These are phyloP conservation scores for Apodemus agrarius DNA, from an alignment of 2,797 vertebrate genomes.

Conservation along the genomic window DNA sequence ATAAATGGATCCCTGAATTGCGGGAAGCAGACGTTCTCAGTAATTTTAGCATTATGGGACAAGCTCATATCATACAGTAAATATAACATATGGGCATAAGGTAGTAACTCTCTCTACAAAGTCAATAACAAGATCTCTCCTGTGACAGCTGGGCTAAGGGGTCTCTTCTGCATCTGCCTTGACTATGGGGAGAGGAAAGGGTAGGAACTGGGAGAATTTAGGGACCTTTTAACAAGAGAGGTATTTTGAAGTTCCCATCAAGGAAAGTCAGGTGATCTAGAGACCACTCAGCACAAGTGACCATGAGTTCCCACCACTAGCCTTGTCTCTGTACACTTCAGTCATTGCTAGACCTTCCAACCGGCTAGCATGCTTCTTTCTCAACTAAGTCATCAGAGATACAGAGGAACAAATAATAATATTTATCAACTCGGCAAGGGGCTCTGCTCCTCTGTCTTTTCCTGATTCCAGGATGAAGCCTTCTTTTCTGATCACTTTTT, in stretches of 20 bases:
- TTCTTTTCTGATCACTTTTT: neutral
- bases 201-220: conserved; percentile 70
- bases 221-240: conserved; percentile 15
- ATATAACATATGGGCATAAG: conserved; percentile 91
- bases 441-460: conserved; percentile 66
- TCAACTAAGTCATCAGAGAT: conserved; percentile 48
- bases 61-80: conserved; percentile 95
- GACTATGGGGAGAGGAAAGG: conserved; percentile 81
- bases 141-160: conserved; percentile 83
- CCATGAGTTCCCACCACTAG: neutral
- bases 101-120: conserved; percentile 92
- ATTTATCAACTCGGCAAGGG: conserved; percentile 49
- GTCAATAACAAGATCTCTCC: conserved; percentile 86
- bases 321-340: neutral
- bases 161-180: conserved; percentile 83
- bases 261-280: neutral
- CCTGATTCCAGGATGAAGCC: conserved; percentile 57
- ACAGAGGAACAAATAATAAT: conserved; percentile 64
- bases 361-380: conserved; percentile 72
- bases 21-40: conserved; percentile 99
- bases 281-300: neutral
- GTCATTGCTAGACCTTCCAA: conserved; percentile 30
- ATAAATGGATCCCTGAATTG: conserved; percentile 99
- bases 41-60: conserved; percentile 99
- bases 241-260: neutral